Evolutionary conservation across 2,797 vertebrate species (phyloP).

Genomic region (Chromobotia macracanthus): DNA sequence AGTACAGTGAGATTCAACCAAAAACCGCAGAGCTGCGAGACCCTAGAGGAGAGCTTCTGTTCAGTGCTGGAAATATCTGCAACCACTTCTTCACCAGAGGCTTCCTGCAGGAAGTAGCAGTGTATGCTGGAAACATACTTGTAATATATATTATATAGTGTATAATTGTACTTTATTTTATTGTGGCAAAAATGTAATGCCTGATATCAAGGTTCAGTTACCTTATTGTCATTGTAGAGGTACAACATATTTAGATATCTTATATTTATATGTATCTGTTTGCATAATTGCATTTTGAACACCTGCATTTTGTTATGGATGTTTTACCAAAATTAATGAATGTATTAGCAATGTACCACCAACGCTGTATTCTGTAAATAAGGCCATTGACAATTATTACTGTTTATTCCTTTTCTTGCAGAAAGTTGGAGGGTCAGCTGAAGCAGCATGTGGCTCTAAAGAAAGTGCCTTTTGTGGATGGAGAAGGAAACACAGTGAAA

Average conservation of each 20-base stretch:
- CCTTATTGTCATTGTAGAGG: background rate
- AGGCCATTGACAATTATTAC: background rate
- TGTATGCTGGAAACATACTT: conserved; percentile 72
- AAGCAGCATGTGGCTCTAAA: conserved; percentile 89
- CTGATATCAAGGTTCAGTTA: background rate
- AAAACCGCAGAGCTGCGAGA: conserved; percentile 73
- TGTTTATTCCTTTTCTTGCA: conserved; percentile 58
- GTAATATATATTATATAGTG: no score
- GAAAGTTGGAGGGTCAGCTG: conserved; percentile 81
- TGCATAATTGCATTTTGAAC: background rate
- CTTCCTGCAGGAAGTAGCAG: conserved; percentile 81
- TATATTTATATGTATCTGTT: background rate
- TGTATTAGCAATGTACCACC: background rate
- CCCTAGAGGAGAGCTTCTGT: conserved; percentile 78
- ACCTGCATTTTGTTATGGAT: background rate
- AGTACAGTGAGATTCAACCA: conserved; percentile 89
- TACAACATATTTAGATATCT: background rate
- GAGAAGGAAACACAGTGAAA: conserved; percentile 83
- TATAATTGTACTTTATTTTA: background rate
- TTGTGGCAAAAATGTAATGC: background rate
- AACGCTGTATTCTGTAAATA: background rate
- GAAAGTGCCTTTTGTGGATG: conserved; percentile 89
- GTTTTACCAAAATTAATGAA: background rate
- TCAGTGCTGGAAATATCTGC: conserved; percentile 89
- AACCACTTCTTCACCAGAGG: conserved; percentile 91